Percentiles rank a stretch among this genome's conserved stretches.
Conservation (phyloP, 1,140 invertebrate genomes). For the Eriosoma lanigerum region DNA sequence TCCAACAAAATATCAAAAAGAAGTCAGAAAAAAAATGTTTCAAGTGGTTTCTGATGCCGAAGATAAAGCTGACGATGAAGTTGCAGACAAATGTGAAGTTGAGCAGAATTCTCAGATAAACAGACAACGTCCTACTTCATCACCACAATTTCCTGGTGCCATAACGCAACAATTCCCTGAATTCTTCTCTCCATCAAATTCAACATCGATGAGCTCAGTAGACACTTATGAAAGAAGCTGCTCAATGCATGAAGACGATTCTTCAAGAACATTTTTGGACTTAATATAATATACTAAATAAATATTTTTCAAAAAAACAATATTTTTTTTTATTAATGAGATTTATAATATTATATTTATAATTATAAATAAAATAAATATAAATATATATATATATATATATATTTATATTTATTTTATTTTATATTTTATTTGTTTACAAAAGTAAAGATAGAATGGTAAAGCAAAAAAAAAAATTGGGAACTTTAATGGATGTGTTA, state of each 20-base stretch:
- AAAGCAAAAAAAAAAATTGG: too few relatives aligned
- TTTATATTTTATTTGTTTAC: too few relatives aligned
- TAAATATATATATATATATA: too few relatives aligned
- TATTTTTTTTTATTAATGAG: not conserved
- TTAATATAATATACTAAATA: not conserved
- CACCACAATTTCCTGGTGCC: not conserved
- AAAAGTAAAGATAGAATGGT: too few relatives aligned
- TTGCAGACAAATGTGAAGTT: not conserved
- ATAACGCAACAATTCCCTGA: not conserved
- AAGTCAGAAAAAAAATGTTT: slow-evolving; percentile 18
- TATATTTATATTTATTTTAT: too few relatives aligned
- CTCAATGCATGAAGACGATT: not conserved
- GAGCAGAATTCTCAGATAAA: not conserved
- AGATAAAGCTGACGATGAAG: slow-evolving; percentile 14
- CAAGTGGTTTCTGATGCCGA: slow-evolving; percentile 15
- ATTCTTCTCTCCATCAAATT: not conserved
- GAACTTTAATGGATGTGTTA: too few relatives aligned
- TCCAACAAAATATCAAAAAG: slow-evolving; percentile 12
- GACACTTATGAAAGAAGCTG: not conserved
- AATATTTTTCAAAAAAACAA: slow-evolving; percentile 1
- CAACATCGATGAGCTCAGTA: slow-evolving; percentile 2
- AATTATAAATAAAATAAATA: too few relatives aligned
- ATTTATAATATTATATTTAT: too few relatives aligned
- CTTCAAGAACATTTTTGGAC: slow-evolving; percentile 4
- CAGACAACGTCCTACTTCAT: not conserved